Base-by-base conservation (phyloP, 2,797 vertebrate genomes). In the Yasuhikotakia modesta region DNA sequence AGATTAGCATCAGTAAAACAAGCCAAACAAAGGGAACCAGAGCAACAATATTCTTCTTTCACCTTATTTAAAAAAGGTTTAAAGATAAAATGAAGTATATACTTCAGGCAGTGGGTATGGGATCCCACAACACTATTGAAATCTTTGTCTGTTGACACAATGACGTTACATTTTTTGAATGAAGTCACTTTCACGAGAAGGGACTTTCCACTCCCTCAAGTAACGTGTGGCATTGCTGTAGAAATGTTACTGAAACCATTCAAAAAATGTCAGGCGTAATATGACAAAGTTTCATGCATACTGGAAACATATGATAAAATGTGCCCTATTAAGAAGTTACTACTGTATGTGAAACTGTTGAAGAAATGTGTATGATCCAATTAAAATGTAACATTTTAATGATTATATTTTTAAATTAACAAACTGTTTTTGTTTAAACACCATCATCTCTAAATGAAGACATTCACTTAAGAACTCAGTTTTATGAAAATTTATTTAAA, bases 401-500 rank as follows among this genome's bases (percentile, higher is more conserved):
- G 4, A 43, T 43, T 43, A 43, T 10, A 11, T 43, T 43, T 39
- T 39, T 7, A 39, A 39, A 43, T 43, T 43, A 43, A 43, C 39
- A 43, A 43, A 43, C 27, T 43, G 5, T 45, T 45, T 16, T 4
- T 14, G 43, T 45, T 6, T 14, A 65, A 14, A 46, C 2, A 19
- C n/a, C 30, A 22, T 52, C 1, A 50, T 43, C 16, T 66, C 5
- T 30, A 83, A 78, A 80, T 35, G 0, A 5, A 66, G 14, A 2
- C 2, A 48, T 57, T 43, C 68, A 58, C 32, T 27, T 35, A 14
- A 14, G 11, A 50, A 16, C 83, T 86, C 69, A 87, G 89, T 68
- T 81, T 80, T 76, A 78, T 66, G 79, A 85, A 89, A 88, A 90
- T 94, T 94, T 94, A 93, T 93, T 94, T 83, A 89, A 94, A 94